A percentile compares a stretch with the other conserved stretches of the same genome.
phyloP scores from a whole-genome alignment of 2,113 vertebrate genomes.

The Rhinoderma darwinii region DNA sequence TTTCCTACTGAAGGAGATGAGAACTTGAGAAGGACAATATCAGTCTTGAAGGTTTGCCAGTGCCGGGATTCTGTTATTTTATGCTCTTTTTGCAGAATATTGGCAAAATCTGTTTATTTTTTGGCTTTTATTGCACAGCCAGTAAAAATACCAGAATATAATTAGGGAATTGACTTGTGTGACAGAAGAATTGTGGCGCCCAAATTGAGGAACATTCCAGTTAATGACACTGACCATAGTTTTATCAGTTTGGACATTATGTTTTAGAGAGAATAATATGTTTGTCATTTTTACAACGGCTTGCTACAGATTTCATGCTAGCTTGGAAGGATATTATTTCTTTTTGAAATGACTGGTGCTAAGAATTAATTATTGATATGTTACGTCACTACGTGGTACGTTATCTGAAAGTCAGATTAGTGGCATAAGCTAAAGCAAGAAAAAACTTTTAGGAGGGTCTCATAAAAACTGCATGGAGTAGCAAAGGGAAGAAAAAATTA shows the following conservation, averaged over 20 bases:
- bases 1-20: too few species aligned
- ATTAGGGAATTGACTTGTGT: constrained; percentile 41
- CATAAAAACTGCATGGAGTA: not conserved
- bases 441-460: not conserved
- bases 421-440: not conserved
- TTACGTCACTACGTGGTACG: not conserved
- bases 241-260: constrained; percentile 4
- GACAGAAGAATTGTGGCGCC: not conserved
- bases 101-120: constrained; percentile 29
- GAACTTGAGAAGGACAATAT: not conserved
- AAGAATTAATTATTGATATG: constrained; percentile 8
- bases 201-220: constrained; percentile 18
- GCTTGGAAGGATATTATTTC: not conserved
- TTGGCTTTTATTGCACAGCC: constrained; percentile 3
- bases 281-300: not conserved
- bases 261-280: constrained; percentile 10
- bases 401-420: not conserved
- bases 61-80: not conserved
- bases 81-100: constrained; percentile 23
- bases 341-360: not conserved
- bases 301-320: not conserved
- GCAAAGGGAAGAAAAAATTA: too few species aligned
- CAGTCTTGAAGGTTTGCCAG: not conserved
- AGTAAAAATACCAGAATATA: constrained; percentile 19
- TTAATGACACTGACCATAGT: constrained; percentile 20